Evolutionary conservation across 2,113 vertebrate genomes (phyloP), one percentile per base, ranked within the genome.

Genomic region (Tupaia tana): DNA sequence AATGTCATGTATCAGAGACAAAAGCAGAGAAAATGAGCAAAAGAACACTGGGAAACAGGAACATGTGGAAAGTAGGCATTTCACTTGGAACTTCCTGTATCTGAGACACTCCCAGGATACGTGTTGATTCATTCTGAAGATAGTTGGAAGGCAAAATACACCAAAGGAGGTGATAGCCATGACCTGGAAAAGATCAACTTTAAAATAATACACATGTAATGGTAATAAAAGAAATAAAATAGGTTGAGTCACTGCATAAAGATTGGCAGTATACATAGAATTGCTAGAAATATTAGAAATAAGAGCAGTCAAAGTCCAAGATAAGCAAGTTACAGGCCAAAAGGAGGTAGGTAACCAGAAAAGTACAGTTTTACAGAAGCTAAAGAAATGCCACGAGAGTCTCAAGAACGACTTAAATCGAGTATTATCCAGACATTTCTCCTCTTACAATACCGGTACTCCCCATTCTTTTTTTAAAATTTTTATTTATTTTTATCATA

Each of bases 21-120:
- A 92, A 64, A 85, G 67, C 15, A 88, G 43, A 90, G 31, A 69
- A 93, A 94, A 1, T 86, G 11, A 83, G 77, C 77, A 90, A 79
- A 22, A 90, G 9, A 87, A 54, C 29, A 78, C 6, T 83, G 22
- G 1, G 7, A 75, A 66, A 78, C 27, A 0, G 9, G 6, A 86
- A 52, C 58, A 31, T 14, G 4, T 56, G 9, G 19, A 13, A 54
- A 75, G 79, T 10, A 77, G 54, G 43, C 82, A 56, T 78, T 75
- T 67, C 91, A 12, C 58, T 71, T 71, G 34, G 10, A 18, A 77
- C 16, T 89, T 89, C 75, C 0, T 67, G 9, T 74, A 67, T 70
- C 71, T 90, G 18, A 90, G 70, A 84, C 89, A 9, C 6, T 59
- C 6, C 75, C 61, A 10, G 8, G 75, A 88, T 88, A 93, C 83